Base-by-base conservation (phyloP, 2,888 invertebrate species). In the Margaritifera margaritifera region DNA sequence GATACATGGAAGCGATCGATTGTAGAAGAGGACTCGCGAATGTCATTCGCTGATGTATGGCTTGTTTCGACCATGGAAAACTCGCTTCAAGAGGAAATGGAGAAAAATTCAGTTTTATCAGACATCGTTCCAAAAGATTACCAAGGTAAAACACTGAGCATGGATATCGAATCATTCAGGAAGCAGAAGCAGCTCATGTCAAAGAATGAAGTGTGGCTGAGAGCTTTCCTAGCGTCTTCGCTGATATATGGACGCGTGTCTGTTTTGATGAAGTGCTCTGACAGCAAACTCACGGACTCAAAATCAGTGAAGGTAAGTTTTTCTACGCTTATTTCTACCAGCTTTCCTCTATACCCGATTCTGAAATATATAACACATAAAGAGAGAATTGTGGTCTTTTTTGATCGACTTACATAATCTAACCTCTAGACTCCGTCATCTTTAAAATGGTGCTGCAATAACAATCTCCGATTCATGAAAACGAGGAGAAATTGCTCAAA, bases 21-120 rank as follows among this genome's bases (percentile, higher is more conserved):
- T 3, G n/a, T 6, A 8, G 25, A 18, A 50, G 62, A 58, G 4
- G 51, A 27, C 6, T 25, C 55, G 24, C 24, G 58, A n/a, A 42
- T 69, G n/a, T 61, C 69, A 5, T 52, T 53, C 4, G 58, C 72
- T n/a, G 72, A 72, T 56, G 27, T 64, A 11, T 72, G 66, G 69
- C 24, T 72, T 42, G 24, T 52, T 11, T 18, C 52, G 0, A 22
- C 53, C 2, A 61, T 51, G 19, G 55, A 50, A 22, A 56, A 58
- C n/a, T 25, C 64, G 8, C 20, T 69, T 5, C 25, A 42, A 8
- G 25, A 62, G 19, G 57, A 22, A 6, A 64, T 60, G 18, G 42
- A 59, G 50, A 55, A n/a, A 20, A 20, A 61, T n/a, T 50, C 51
- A 1, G 58, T 24, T 19, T 11, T 25, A 24, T 50, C 25, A n/a